These are phyloP conservation scores for Setophaga coronata DNA, from an alignment of 2,113 vertebrate species.

Conservation along the genomic window DNA sequence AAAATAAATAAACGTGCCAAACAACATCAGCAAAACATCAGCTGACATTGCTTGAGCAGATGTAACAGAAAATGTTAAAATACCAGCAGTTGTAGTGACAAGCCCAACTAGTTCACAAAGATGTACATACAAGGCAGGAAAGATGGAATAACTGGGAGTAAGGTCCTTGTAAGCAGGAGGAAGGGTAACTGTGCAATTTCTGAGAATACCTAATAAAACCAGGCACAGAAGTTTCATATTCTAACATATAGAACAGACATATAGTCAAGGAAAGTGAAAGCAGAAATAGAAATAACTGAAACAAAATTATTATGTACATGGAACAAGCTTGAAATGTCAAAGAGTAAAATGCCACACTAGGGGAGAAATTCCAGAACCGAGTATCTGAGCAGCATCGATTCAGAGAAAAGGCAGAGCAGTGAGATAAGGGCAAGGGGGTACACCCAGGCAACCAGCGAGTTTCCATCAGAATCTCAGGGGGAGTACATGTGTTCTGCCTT, in stretches of 20 bases:
- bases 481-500: background rate
- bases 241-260: background rate
- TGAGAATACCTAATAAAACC: background rate
- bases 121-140: background rate
- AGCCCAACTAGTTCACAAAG: background rate
- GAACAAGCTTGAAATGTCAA: conserved; percentile 12
- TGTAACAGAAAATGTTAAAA: background rate
- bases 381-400: background rate
- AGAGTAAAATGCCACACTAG: background rate
- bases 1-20: background rate
- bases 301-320: background rate
- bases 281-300: conserved; percentile 1
- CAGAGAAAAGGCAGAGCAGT: background rate
- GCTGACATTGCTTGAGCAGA: background rate
- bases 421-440: background rate
- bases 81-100: background rate
- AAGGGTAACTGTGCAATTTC: background rate
- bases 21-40: background rate
- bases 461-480: background rate
- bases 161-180: background rate
- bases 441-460: background rate
- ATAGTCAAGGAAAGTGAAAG: background rate
- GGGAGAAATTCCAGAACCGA: background rate
- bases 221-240: background rate
- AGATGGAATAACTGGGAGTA: background rate